Base-by-base conservation (phyloP, 2,888 invertebrate genomes). In the Steinernema carpocapsae region DNA sequence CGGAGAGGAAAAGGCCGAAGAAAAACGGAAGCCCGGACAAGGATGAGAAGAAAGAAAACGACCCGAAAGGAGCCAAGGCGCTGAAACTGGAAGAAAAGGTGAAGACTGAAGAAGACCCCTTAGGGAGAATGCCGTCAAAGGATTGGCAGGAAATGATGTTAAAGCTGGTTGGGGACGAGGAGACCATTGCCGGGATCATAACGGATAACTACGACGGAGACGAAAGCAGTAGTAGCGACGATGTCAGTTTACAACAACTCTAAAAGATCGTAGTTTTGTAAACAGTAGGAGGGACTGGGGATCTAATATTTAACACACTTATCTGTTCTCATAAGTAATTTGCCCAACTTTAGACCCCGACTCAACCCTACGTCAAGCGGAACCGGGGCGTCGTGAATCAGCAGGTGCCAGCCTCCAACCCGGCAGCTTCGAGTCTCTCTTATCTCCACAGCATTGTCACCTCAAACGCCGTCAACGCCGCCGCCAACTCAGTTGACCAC, bases 311-410 rank as follows among this genome's bases (percentile, higher is more conserved):
- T n/a, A n/a, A n/a, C n/a, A n/a, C n/a, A n/a, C n/a, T n/a, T n/a
- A n/a, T n/a, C n/a, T n/a, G n/a, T n/a, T n/a, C n/a, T n/a, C n/a
- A n/a, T 43, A 43, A 12, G 10, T 43, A 7, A 43, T 43, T 43
- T 14, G 10, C 10, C 10, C 14, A 14, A 43, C 14, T 83, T 71
- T 79, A 84, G 84, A 84, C 84, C 14, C 84, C 84, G 24, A 84
- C 84, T 10, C 84, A 84, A 72, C 84, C 84, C 1, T 84, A 84
- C 74, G 84, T 84, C 43, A 84, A 84, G 76, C 76, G 84, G 42
- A 79, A 79, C 1, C 78, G 84, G 12, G 81, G 80, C n/a, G 74
- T 74, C 42, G 19, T 43, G 4, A 52, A 29, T 48, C 43, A 17
- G 6, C 3, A 24, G 29, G 2, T 70, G 73, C 19, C 45, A 19